Base-by-base conservation (phyloP, 2,113 vertebrate genomes). In the Hippolais icterina region DNA sequence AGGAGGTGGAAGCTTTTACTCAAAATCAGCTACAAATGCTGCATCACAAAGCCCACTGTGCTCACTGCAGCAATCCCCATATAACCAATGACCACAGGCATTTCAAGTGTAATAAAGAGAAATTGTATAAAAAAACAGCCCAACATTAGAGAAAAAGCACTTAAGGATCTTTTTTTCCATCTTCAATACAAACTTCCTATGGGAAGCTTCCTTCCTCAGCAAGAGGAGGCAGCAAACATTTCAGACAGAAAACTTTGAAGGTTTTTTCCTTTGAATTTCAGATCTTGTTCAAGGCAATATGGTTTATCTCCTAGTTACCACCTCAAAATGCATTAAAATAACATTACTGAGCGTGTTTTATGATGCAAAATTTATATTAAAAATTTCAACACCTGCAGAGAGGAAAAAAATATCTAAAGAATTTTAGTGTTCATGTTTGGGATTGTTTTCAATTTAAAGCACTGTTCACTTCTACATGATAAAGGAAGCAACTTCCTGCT, bases 71-170 rank as follows among this genome's bases (percentile, higher is more conserved):
- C 35, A 53, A 0, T 37, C 2, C 35, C 47, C 24, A 9, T 4
- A 27, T 0, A 66, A 28, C 29, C 41, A 24, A 2, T 53, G 10
- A 29, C 52, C 25, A 33, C 0, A 17, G 7, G n/a, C 41, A 37
- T 27, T 78, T 70, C 53, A 60, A 61, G 33, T 41, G 78, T 53
- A 66, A 68, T 60, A 68, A 44, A 56, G 16, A 53, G 19, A 68
- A 76, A 82, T 25, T 56, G 20, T 3, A 7, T 5, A 16, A 33
- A 69, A 87, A 90, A 42, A 7, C 4, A 82, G 22, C 44, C 39
- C 33, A 74, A 61, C 10, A 16, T 44, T 25, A 75, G 44, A 82
- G 53, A 6, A 74, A 75, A 83, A 68, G 24, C 74, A 79, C 24
- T 27, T 22, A 25, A 22, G 60, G 77, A n/a, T 31, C 37, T 52